Base-by-base conservation (phyloP, 2,888 invertebrate genomes). In the Nasonia oneida region DNA sequence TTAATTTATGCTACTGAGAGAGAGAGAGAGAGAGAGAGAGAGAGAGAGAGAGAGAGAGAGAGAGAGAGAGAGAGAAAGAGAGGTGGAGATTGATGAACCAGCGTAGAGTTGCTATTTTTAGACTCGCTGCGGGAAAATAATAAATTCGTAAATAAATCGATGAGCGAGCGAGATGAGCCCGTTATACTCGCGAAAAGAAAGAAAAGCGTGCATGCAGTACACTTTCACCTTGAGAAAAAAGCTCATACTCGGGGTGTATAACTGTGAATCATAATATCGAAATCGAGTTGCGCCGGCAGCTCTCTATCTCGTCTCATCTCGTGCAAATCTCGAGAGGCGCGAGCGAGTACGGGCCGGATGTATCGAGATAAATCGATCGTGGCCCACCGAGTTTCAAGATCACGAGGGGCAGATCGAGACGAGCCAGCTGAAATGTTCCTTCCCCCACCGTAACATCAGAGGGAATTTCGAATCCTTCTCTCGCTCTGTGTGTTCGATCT, bases 311-410 rank as follows among this genome's bases (percentile, higher is more conserved):
- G 67, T 79, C 29, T 29, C 80, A 90, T 89, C 89, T 88, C 87
- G 87, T 81, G 89, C 86, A 87, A 87, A 89, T 89, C 82, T 86
- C 76, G n/a, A 29, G 67, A 53, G 47, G 15, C 23, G 78, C 71
- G 64, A 14, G 37, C n/a, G 76, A 73, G 67, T 84, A 29, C 29
- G 86, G 85, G 76, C 87, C 85, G 88, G 89, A 90, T 90, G 57
- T 61, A 87, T 91, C 90, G 90, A 89, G 91, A 90, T 90, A 88
- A 90, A 90, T 91, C 90, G 90, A 91, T 90, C 88, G 88, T 87
- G 89, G 88, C 88, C 87, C 85, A 83, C 85, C 85, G 86, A 87
- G 88, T 87, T 86, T 88, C 86, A 86, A 87, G 89, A 90, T 90
- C 88, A 86, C 88, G 88, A 87, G 85, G 87, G 86, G 81, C 71